Evolutionary conservation across 2,888 invertebrate genomes (phyloP), one percentile per base, ranked within the genome.

Genomic region (Dascillus cervinus): DNA sequence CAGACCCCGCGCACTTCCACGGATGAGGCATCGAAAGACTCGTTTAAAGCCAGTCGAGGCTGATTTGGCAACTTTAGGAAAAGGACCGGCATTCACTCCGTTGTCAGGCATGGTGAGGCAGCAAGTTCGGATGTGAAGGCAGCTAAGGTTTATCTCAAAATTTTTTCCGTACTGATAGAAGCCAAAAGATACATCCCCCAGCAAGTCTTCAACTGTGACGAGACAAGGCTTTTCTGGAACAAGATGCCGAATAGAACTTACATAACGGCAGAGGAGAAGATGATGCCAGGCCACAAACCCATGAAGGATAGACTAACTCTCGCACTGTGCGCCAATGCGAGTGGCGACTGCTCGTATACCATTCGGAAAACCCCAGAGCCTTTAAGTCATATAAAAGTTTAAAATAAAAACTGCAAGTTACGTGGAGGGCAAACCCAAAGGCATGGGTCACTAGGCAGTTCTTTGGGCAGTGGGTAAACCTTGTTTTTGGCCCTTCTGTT

Each of bases 251-350:
- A 34, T 15, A 29, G 44, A 22, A 50, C 43, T 10, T 47, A 34
- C 29, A 39, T 51, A 15, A 46, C 46, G 19, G 11, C 25, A 43
- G 47, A 50, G 34, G 52, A 53, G 41, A 53, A 52, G 34, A 37
- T 26, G 27, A 35, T 46, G 37, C 46, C 50, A 26, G 52, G 51
- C 12, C 46, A 45, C 41, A 53, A 55, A 40, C 42, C 45, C 13
- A 43, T 48, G 42, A 52, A 50, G 36, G 47, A 52, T 41, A 33
- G 45, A 30, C 27, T 54, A 15, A 53, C 47, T 32, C 41, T 54
- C 13, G 28, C 37, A 32, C 36, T 49, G 11, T 39, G 41, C 11
- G 30, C 38, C 27, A 50, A 52, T 49, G 50, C 47, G 21, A 41
- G 46, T 42, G 49, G 48, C 11, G 44, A 43, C 34, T 41, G 38